Base-by-base conservation (phyloP, 2,888 invertebrate species). In the Lepidocyrtoides sp. region DNA sequence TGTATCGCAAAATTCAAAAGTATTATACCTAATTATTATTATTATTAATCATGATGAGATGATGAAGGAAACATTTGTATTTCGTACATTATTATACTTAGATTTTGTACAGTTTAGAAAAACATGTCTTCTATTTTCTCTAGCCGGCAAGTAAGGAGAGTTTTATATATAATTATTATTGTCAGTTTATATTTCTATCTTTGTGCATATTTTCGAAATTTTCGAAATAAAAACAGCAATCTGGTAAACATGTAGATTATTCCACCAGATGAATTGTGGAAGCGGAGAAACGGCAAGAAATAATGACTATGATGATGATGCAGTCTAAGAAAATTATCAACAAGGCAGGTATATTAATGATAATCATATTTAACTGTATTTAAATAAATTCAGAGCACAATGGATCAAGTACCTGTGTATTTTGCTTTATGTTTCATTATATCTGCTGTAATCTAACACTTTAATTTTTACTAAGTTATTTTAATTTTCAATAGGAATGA, bases 1-100 rank as follows among this genome's bases (percentile, higher is more conserved):
- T 90, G 84, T 90, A 90, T 90, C 84, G 89, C 89, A 90, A 89
- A 89, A 84, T 79, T 63, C 8, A 84, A 12, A 90, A 90, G 89
- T 90, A 90, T 90, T 90, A 90, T 36, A n/a, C 29, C 48, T 75
- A 63, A 12, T 23, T 23, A n/a, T 8, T 63, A 12, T 72, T 69
- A 20, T 12, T 5, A 32, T 14, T 72, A 8, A 17, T 41, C 14
- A 48, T 26, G 12, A 79, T 83, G 69, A 51, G 3, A 82, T 82
- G 44, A 63, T 23, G 23, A 63, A 36, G 36, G 8, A 51, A 75
- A 75, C 75, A 72, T 75, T 75, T 51, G 26, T 26, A n/a, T 51
- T 44, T 2, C 14, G 26, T 75, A 8, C 14, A 60, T 20, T 60
- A 60, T 23, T 60, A 41, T 12, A 41, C n/a, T 57, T 75, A 75